Percentiles rank a stretch among this genome's conserved stretches.
Conservation (phyloP, 2,888 invertebrate genomes). For the Petrophora chlorosata region DNA sequence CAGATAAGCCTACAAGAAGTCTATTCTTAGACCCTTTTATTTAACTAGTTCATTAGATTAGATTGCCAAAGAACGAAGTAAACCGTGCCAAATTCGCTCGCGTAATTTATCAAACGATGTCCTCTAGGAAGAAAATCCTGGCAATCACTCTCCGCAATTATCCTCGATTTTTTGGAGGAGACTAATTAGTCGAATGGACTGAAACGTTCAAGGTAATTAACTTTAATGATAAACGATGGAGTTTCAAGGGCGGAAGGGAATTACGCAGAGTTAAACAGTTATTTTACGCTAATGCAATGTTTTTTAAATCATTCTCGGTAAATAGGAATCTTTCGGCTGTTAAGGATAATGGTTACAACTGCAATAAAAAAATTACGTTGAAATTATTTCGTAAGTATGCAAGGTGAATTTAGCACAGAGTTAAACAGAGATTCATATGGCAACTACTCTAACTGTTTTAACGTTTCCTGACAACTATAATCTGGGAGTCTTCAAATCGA, state of each 20-base stretch:
- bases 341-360: neutral
- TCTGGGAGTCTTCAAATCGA: too few species aligned
- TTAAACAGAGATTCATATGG: too few species aligned
- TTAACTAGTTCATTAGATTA: slow-evolving; percentile 12
- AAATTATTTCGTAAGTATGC: too few species aligned
- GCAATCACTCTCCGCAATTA: slow-evolving; percentile 76
- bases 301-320: slow-evolving; percentile 4
- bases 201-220: slow-evolving; percentile 72
- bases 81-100: slow-evolving; percentile 37
- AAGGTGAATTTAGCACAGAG: too few species aligned
- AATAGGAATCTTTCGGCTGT: neutral
- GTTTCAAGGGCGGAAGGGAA: slow-evolving; percentile 41
- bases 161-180: slow-evolving; percentile 71
- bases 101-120: slow-evolving; percentile 65
- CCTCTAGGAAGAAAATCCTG: slow-evolving; percentile 68
- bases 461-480: too few species aligned
- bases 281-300: slow-evolving; percentile 17
- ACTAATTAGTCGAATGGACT: slow-evolving; percentile 77
- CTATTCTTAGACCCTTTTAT: slow-evolving; percentile 7
- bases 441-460: too few species aligned
- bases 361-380: too few species aligned
- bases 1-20: too few species aligned
- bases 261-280: too few species aligned
- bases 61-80: slow-evolving; percentile 37
- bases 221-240: slow-evolving; percentile 72